phyloP scores from a whole-genome alignment of 2,113 vertebrate genomes.

The Regulus satrapa region DNA sequence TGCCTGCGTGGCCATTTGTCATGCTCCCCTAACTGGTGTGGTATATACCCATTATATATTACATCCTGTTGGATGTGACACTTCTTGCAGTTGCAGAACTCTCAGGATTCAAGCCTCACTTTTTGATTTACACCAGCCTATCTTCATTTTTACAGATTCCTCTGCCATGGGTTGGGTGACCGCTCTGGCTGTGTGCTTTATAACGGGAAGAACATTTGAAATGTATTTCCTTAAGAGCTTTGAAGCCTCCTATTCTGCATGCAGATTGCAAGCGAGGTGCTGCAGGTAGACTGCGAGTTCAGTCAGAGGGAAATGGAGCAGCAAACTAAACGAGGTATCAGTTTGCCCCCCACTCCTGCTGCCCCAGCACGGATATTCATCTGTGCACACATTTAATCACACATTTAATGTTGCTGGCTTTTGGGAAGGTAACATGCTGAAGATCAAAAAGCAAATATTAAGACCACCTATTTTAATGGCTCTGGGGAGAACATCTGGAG shows the following conservation, averaged over 20 bases:
- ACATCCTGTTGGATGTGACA: not conserved
- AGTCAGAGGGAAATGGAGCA: not conserved
- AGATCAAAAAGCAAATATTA: constrained; percentile 43
- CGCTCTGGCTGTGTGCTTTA: not conserved
- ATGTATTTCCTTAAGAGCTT: constrained; percentile 1
- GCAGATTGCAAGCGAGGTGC: not conserved
- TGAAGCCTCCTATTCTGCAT: not conserved
- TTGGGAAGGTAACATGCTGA: not conserved
- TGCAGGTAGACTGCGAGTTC: not conserved
- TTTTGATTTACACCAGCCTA: not conserved
- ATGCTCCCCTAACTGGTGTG: not conserved
- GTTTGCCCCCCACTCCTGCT: not conserved
- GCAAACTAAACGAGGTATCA: not conserved
- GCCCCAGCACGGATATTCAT: not conserved
- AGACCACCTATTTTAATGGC: constrained; percentile 35
- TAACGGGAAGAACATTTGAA: not conserved
- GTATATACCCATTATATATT: not conserved
- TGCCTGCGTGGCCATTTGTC: not conserved
- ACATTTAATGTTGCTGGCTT: not conserved
- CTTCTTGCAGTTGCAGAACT: not conserved
- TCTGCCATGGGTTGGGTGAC: not conserved
- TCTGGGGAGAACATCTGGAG: constrained; percentile 52
- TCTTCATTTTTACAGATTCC: not conserved
- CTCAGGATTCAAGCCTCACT: not conserved
- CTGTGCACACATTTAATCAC: not conserved